Conservation (phyloP, 1,140 invertebrate species). For the Venustaconcha ellipsiformis region DNA sequence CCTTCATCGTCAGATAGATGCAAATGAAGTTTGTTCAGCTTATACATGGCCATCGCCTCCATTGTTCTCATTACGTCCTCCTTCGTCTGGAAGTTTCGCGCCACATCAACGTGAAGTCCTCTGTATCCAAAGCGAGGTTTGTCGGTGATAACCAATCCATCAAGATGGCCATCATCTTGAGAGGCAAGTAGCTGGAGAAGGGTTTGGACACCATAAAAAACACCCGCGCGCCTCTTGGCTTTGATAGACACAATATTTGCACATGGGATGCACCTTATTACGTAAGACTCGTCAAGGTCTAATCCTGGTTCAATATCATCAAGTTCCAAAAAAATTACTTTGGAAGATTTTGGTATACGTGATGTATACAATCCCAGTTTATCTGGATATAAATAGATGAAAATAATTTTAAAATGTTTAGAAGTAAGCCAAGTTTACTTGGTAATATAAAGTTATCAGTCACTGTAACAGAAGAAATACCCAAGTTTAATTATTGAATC, state of each 20-base stretch:
- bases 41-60: constrained; percentile 61
- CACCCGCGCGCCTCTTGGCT: constrained; percentile 28
- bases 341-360: constrained; percentile 17
- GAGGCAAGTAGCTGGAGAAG: constrained; percentile 33
- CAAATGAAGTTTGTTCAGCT: constrained; percentile 63
- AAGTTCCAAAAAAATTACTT: constrained; percentile 4
- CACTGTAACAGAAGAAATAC: too few relatives aligned
- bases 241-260: constrained; percentile 30
- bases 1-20: constrained; percentile 66
- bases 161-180: constrained; percentile 18
- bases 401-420: constrained; percentile 3
- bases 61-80: constrained; percentile 53
- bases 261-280: constrained; percentile 23
- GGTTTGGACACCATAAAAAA: constrained; percentile 49
- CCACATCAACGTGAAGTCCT: constrained; percentile 63
- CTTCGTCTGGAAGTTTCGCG: constrained; percentile 60
- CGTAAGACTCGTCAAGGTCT: constrained; percentile 36
- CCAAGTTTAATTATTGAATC: too few relatives aligned
- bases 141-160: constrained; percentile 39
- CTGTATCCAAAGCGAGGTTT: constrained; percentile 51
- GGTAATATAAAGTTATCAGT: too few relatives aligned
- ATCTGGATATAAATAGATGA: background rate
- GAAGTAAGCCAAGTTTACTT: background rate
- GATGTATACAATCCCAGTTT: constrained; percentile 3
- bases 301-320: constrained; percentile 1